Evolutionary conservation across 2,113 vertebrate genomes (phyloP).

Genomic region (Noturus placidus): DNA sequence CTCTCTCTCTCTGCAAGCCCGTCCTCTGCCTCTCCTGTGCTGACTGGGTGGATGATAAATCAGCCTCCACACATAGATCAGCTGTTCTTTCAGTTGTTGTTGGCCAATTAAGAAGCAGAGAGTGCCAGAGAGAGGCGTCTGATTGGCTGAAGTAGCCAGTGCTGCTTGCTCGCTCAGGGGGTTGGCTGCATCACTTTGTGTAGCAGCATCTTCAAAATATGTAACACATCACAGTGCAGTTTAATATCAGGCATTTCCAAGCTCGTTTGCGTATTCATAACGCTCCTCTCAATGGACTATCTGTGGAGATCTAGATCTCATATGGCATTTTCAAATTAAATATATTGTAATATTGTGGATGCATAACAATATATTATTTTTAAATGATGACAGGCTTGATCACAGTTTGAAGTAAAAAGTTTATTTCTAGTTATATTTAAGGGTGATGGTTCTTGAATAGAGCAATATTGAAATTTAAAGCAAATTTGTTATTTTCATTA

Average conservation of each 20-base stretch:
- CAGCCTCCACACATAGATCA: conserved; percentile 64
- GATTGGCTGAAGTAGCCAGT: conserved; percentile 67
- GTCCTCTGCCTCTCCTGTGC: conserved; percentile 55
- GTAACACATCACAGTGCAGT: neutral
- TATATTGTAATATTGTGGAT: neutral
- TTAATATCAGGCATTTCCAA: neutral
- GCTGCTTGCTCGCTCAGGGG: conserved; percentile 57
- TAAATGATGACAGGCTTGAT: neutral
- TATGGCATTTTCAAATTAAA: neutral
- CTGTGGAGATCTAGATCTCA: neutral
- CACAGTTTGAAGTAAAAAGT: neutral
- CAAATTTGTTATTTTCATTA: neutral
- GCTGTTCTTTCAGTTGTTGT: conserved; percentile 60
- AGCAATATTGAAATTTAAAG: neutral
- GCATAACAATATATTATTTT: neutral
- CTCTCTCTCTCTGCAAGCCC: conserved; percentile 34
- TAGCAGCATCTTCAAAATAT: conserved; percentile 39
- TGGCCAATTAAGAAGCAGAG: conserved; percentile 73
- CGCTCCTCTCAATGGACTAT: neutral
- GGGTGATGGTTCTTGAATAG: neutral
- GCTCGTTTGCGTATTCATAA: conserved; percentile 38
- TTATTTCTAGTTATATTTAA: neutral
- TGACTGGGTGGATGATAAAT: conserved; percentile 63
- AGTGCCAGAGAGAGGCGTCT: conserved; percentile 55
- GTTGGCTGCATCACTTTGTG: conserved; percentile 44